These are phyloP conservation scores for Pangasianodon gigas DNA, from an alignment of 2,113 vertebrate species.

Conservation along the genomic window DNA sequence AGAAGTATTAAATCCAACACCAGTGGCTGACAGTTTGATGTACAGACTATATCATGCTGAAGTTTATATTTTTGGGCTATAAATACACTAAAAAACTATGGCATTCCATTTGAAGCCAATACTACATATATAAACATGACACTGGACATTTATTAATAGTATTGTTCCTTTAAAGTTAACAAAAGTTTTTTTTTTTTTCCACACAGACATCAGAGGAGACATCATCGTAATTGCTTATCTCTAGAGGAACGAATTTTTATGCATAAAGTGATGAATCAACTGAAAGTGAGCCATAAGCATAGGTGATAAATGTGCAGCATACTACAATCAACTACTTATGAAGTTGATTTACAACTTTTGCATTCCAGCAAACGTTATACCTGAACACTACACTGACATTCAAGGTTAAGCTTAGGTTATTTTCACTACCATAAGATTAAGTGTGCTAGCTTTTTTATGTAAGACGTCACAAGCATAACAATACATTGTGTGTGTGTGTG, in stretches of 20 bases:
- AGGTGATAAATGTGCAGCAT: background rate
- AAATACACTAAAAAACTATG: no score
- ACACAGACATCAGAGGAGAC: no score
- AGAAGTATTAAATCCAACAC: no score
- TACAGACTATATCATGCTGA: background rate
- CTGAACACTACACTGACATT: background rate
- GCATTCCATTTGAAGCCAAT: no score
- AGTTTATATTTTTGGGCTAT: background rate
- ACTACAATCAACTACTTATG: background rate
- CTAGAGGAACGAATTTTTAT: no score
- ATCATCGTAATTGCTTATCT: no score
- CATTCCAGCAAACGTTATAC: background rate
- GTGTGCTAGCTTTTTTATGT: background rate
- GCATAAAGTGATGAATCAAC: background rate
- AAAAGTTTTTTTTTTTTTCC: no score
- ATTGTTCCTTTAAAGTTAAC: no score
- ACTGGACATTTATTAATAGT: no score
- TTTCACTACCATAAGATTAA: no score
- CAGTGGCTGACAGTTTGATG: no score
- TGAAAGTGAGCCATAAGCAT: background rate
- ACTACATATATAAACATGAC: no score
- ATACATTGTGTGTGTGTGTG: background rate
- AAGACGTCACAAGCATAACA: background rate
- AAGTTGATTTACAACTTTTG: background rate
- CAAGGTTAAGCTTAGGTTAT: background rate